Evolutionary conservation across 2,888 invertebrate genomes (phyloP).

Genomic region (Phortica okadai): DNA sequence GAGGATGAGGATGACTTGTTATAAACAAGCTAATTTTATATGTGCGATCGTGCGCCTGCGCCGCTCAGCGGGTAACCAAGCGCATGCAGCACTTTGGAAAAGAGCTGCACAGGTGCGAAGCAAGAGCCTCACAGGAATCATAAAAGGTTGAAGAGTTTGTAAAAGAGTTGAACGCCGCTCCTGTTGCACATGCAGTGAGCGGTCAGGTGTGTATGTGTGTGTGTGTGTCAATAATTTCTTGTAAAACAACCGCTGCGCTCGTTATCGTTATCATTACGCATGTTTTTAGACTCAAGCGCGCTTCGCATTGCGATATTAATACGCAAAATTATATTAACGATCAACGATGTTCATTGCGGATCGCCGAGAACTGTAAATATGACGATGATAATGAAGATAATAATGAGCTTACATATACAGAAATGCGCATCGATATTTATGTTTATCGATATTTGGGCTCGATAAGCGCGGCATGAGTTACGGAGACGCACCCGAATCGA

Average conservation of each 20-base stretch:
- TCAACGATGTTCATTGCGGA: slow-evolving; percentile 53
- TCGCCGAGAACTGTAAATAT: not conserved
- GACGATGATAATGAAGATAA: not conserved
- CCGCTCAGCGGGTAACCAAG: slow-evolving; percentile 29
- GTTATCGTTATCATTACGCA: slow-evolving; percentile 70
- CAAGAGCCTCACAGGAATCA: not conserved
- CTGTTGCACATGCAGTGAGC: not conserved
- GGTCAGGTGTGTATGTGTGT: not conserved
- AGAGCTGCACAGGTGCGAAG: not conserved
- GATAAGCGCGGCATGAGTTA: slow-evolving; percentile 56
- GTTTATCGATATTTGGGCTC: slow-evolving; percentile 64
- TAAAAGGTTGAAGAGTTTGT: too few species aligned
- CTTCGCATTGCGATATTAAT: slow-evolving; percentile 1
- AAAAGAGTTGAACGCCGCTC: not conserved
- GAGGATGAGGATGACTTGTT: slow-evolving; percentile 45
- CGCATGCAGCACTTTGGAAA: not conserved
- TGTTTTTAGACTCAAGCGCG: slow-evolving; percentile 60
- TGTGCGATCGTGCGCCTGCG: slow-evolving; percentile 39
- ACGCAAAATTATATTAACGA: slow-evolving; percentile 27
- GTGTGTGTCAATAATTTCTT: slow-evolving; percentile 67
- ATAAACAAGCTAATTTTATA: slow-evolving; percentile 69
- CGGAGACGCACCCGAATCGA: slow-evolving; percentile 3
- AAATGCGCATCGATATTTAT: slow-evolving; percentile 61
- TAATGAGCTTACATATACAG: not conserved
- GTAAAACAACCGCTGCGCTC: slow-evolving; percentile 72